Evolutionary conservation across 2,888 invertebrate genomes (phyloP).

Genomic region (Enchytraeus crypticus): DNA sequence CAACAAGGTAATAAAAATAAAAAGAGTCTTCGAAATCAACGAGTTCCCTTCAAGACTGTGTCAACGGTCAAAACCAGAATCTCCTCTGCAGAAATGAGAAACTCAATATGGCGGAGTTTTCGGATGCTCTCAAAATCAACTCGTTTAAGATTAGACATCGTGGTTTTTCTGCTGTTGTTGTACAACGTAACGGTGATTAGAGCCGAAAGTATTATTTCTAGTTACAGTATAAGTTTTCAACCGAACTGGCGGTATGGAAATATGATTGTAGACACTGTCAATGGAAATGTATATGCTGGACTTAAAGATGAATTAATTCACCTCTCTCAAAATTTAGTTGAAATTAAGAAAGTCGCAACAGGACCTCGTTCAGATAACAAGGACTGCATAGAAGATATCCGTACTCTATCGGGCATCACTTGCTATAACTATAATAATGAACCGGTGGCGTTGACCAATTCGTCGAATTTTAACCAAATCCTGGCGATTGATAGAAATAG

Average conservation of each 20-base stretch:
- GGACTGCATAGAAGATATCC: neutral
- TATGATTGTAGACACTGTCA: neutral
- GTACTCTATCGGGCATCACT: neutral
- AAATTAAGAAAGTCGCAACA: neutral
- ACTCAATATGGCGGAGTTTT: no score
- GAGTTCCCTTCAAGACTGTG: no score
- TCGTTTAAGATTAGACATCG: no score
- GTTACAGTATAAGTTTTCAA: neutral
- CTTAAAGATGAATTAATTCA: conserved; percentile 1
- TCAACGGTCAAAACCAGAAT: no score
- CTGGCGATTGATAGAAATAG: conserved; percentile 32
- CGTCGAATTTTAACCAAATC: conserved; percentile 39
- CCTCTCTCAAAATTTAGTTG: conserved; percentile 2
- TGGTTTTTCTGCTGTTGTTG: no score
- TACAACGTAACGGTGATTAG: neutral
- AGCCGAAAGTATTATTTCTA: neutral
- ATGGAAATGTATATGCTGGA: conserved; percentile 3
- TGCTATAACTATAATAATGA: neutral
- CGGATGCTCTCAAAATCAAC: no score
- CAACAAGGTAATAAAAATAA: no score
- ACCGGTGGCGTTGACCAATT: neutral
- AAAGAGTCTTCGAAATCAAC: no score
- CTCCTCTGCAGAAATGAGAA: no score
- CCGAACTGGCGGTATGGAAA: neutral
- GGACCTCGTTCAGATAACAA: conserved; percentile 13